phyloP scores from a whole-genome alignment of 2,113 vertebrate genomes.

The Vombatus ursinus region DNA sequence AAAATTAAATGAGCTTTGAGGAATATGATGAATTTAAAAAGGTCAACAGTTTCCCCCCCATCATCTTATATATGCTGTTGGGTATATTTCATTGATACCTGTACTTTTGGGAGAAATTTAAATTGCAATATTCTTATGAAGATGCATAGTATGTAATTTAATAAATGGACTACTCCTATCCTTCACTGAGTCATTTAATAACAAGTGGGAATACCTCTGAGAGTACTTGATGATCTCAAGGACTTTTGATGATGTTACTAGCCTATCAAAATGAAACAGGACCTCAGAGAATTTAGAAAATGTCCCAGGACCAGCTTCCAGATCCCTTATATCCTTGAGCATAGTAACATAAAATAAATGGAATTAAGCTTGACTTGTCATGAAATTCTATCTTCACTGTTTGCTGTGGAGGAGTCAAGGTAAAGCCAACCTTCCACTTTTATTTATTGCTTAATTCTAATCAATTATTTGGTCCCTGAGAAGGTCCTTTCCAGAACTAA shows the following conservation, averaged over 20 bases:
- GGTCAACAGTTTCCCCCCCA: neutral
- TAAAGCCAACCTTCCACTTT: neutral
- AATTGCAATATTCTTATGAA: neutral
- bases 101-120: neutral
- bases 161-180: neutral
- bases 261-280: neutral
- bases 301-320: neutral
- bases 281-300: neutral
- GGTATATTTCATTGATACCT: neutral
- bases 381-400: neutral
- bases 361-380: neutral
- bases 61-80: neutral
- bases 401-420: neutral
- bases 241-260: neutral
- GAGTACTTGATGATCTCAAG: neutral
- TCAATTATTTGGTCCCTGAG: neutral
- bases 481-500: neutral
- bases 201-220: neutral
- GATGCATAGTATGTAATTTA: neutral
- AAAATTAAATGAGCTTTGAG: neutral
- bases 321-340: neutral
- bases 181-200: neutral
- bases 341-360: neutral
- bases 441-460: neutral
- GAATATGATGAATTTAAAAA: neutral